Evolutionary conservation across 2,888 invertebrate genomes (phyloP).

Genomic region (Opisthograptis luteolata): DNA sequence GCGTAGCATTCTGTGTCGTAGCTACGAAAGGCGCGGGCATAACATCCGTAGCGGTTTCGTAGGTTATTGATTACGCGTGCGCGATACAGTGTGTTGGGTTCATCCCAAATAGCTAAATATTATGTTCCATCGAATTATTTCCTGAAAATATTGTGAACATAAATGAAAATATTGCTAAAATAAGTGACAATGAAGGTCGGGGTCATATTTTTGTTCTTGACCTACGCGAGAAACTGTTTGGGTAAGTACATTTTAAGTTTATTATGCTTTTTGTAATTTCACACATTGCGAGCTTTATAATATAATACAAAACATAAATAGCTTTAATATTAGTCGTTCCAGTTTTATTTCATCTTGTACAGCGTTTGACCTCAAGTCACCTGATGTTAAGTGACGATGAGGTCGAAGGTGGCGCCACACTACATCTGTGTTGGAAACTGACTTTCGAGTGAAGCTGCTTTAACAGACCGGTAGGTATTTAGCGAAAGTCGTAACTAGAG

Average conservation of each 20-base stretch:
- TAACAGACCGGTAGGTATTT: too few species aligned
- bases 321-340: too few species aligned
- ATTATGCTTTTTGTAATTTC: too few species aligned
- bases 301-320: too few species aligned
- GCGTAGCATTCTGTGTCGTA: constrained; percentile 14
- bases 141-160: constrained; percentile 26
- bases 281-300: too few species aligned
- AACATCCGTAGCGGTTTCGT: constrained; percentile 28
- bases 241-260: constrained; percentile 56
- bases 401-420: too few species aligned
- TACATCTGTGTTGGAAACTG: too few species aligned
- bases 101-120: constrained; percentile 51
- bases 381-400: too few species aligned
- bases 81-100: constrained; percentile 40
- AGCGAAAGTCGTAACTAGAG: too few species aligned
- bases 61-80: constrained; percentile 76
- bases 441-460: too few species aligned
- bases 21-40: constrained; percentile 37
- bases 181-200: constrained; percentile 58
- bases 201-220: constrained; percentile 54
- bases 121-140: constrained; percentile 43
- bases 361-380: too few species aligned
- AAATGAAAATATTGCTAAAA: constrained; percentile 42
- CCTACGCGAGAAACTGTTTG: constrained; percentile 49
- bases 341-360: too few species aligned